Conservation (phyloP, 1,140 invertebrate species). For the Drosophila dunni region DNA sequence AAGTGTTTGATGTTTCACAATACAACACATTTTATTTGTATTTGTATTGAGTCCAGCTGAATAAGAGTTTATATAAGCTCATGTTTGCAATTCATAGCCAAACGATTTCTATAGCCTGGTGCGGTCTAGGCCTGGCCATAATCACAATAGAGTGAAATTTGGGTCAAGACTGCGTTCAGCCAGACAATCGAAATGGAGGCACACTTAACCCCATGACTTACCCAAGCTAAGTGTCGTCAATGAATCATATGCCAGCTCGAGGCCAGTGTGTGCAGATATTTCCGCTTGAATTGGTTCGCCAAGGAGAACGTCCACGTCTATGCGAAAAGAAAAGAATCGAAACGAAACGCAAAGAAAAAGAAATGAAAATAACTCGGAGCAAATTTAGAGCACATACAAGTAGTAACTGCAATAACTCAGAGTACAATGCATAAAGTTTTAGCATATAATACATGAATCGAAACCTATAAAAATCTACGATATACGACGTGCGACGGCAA, state of each 20-base stretch:
- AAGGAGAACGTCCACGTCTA: conserved; percentile 88
- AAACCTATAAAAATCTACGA: conserved; percentile 55
- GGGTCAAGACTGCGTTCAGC: conserved; percentile 60
- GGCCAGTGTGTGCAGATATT: conserved; percentile 87
- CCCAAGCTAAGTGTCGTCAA: conserved; percentile 86
- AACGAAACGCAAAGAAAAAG: conserved; percentile 18
- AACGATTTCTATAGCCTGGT: background rate
- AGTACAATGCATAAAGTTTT: conserved; percentile 65
- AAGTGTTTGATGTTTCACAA: conserved; percentile 22
- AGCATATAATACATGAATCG: conserved; percentile 64
- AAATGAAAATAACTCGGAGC: no score
- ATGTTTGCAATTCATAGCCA: background rate
- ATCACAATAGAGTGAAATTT: conserved; percentile 49
- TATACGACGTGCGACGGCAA: conserved; percentile 5
- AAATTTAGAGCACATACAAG: background rate
- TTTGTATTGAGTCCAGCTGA: background rate
- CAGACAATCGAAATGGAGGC: conserved; percentile 42
- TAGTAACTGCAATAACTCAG: conserved; percentile 47
- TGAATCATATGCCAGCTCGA: conserved; percentile 86
- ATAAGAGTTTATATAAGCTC: background rate
- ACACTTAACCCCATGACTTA: conserved; percentile 78
- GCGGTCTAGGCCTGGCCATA: background rate
- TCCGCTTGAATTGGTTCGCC: conserved; percentile 87
- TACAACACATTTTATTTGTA: conserved; percentile 20
- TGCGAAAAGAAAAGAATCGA: conserved; percentile 25